Evolutionary conservation across 2,888 invertebrate species (phyloP), one percentile per base, ranked within the genome.

Genomic region (Abrostola triplasia): DNA sequence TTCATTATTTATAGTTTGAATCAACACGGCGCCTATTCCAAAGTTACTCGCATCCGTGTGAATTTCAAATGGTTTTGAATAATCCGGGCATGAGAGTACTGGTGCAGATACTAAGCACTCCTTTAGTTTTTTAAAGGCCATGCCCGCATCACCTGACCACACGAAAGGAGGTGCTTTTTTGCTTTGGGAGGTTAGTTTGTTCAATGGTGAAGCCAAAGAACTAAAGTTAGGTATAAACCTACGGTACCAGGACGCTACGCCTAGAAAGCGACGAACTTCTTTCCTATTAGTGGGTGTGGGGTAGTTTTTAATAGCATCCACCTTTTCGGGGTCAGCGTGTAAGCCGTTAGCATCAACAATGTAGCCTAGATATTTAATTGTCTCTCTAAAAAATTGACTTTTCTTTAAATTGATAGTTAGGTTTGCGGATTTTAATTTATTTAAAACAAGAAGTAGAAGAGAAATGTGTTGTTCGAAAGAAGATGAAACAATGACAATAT

Each of bases 241-340:
- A 0, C 82, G 59, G 58, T 79, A 81, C 80, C 79, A 82, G 7
- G 76, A 54, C 7, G 78, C 73, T 6, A 73, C 77, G 6, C 78
- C 80, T 0, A 80, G n/a, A 49, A 83, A 81, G 0, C 76, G 59
- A 13, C 59, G 65, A 1, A 81, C 60, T 8, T 82, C 79, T 44
- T 79, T 79, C 1, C 63, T 53, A 48, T 59, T 67, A 13, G 67
- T 70, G 8, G 82, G 80, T 5, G 70, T 70, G 6, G 77, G 75
- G 36, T 63, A 78, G 10, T 77, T 73, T 0, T 64, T 6, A 10
- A 83, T 80, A 0, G 78, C 64, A 0, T 69, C 53, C 0, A 78
- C 62, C 40, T 78, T 81, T 6, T 66, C 69, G 0, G 78, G 78
- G 35, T 80, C 79, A 7, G 76, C 60, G 1, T 66, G 71, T 7